Evolutionary conservation across 2,113 vertebrate genomes (phyloP), one percentile per base, ranked within the genome.

Genomic region (Cynocephalus volans): DNA sequence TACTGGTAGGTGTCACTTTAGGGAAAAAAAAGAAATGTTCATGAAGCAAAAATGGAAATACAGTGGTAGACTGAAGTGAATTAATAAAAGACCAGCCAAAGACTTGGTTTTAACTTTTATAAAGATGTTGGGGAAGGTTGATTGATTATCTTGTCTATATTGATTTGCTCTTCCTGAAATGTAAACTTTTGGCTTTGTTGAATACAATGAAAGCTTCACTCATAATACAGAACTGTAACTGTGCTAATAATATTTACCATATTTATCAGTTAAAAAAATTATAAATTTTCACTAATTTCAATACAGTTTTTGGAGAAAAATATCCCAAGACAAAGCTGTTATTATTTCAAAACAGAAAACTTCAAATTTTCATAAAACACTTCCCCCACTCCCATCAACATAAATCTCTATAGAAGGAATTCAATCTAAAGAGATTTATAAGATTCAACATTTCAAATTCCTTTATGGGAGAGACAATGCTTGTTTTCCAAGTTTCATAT

Each of bases 111-210:
- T 52, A 41, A 48, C 84, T 90, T 92, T 79, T 60, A n/a, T 33
- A n/a, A 81, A 69, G 70, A 86, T 82, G 0, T 54, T 80, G 48
- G 76, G 19, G 10, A 91, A 92, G 13, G 17, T 52, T 92, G 50
- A 12, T 19, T n/a, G 12, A 72, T 67, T 50, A 36, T 81, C n/a
- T 82, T 89, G 3, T 76, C 60, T 95, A 18, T 82, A 45, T 80
- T 92, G n/a, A 90, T 79, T 96, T 76, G 58, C 33, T 77, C 89
- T 80, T 88, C 23, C n/a, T 73, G 24, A 93, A 82, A 56, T 56
- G 58, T 2, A 50, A 92, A 62, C 56, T 62, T 88, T 79, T 36
- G 62, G 13, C 64, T 87, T 92, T 64, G 26, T 54, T 90, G 84
- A 67, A 17, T 80, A 48, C 41, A 88, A 13, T 50, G 75, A 26